Evolutionary conservation across 30 jellyfish, hydroid and myxozoan genomes (phyloP).

Genomic region (Hydra vulgaris): DNA sequence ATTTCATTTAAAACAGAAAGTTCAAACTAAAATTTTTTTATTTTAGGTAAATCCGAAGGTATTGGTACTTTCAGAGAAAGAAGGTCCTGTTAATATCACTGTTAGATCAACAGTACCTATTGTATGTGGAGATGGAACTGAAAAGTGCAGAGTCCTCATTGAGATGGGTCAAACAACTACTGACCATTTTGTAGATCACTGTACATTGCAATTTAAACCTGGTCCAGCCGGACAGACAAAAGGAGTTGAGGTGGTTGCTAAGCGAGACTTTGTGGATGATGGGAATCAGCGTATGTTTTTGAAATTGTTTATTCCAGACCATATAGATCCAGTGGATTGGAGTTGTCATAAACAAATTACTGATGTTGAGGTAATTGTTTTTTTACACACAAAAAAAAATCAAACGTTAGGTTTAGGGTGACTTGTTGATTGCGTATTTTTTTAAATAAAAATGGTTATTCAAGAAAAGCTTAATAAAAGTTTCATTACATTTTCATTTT

Average conservation of each 20-base stretch:
- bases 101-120: conserved; percentile 64
- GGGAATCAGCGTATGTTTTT: conserved; percentile 74
- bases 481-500: no score
- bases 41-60: conserved; percentile 28
- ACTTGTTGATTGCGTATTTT: no score
- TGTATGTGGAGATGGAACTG: conserved; percentile 37
- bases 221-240: conserved; percentile 51
- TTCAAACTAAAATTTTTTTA: no score
- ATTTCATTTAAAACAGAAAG: no score
- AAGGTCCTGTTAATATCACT: conserved; percentile 40
- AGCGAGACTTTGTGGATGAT: conserved; percentile 79
- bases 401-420: no score
- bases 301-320: conserved; percentile 43
- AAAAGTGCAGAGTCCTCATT: conserved; percentile 43
- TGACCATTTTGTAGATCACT: conserved; percentile 38
- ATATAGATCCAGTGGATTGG: conserved; percentile 88
- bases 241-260: conserved; percentile 55
- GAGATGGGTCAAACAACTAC: conserved; percentile 66
- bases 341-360: conserved; percentile 51
- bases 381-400: no score
- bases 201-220: conserved; percentile 50
- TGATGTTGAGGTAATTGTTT: conserved; percentile 47
- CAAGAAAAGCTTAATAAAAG: no score
- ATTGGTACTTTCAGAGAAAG: conserved; percentile 46
- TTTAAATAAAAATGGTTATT: no score